Conservation (phyloP, 2,888 invertebrate species). For the Pollenia amentaria region DNA sequence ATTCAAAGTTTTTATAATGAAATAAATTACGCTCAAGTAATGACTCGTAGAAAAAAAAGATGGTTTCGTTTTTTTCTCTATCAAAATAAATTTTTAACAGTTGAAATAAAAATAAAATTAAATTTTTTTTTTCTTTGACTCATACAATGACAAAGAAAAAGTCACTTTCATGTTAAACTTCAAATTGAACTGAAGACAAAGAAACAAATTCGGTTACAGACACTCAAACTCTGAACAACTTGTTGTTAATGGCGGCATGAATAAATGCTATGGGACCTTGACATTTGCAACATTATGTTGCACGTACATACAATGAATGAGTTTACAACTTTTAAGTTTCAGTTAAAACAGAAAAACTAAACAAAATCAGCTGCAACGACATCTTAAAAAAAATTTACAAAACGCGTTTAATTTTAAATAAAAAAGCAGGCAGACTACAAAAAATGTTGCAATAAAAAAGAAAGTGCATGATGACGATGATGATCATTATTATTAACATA, state of each 20-base stretch:
- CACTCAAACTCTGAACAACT: slow-evolving; percentile 5
- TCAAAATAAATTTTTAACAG: slow-evolving; percentile 39
- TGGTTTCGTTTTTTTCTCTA: slow-evolving; percentile 48
- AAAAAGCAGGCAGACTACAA: neutral
- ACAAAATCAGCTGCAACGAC: slow-evolving; percentile 26
- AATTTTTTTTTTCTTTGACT: neutral
- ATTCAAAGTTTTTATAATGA: neutral
- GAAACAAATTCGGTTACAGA: neutral
- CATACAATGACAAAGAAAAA: slow-evolving; percentile 66
- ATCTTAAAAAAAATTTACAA: slow-evolving; percentile 19
- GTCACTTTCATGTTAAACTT: slow-evolving; percentile 61
- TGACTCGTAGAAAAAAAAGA: slow-evolving; percentile 42
- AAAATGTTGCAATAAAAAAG: slow-evolving; percentile 64
- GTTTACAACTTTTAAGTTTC: slow-evolving; percentile 24
- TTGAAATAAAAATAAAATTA: neutral
- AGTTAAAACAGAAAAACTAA: neutral
- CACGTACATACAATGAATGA: slow-evolving; percentile 29
- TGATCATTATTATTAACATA: slow-evolving; percentile 36
- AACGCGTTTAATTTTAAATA: slow-evolving; percentile 47
- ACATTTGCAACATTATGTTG: slow-evolving; percentile 73
- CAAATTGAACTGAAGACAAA: slow-evolving; percentile 38
- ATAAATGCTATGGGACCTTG: slow-evolving; percentile 69
- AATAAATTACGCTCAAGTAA: slow-evolving; percentile 37
- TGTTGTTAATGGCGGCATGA: slow-evolving; percentile 52
- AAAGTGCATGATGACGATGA: slow-evolving; percentile 60